phyloP scores from a whole-genome alignment of 2,888 invertebrate genomes.

The Chrysopilus asiliformis region DNA sequence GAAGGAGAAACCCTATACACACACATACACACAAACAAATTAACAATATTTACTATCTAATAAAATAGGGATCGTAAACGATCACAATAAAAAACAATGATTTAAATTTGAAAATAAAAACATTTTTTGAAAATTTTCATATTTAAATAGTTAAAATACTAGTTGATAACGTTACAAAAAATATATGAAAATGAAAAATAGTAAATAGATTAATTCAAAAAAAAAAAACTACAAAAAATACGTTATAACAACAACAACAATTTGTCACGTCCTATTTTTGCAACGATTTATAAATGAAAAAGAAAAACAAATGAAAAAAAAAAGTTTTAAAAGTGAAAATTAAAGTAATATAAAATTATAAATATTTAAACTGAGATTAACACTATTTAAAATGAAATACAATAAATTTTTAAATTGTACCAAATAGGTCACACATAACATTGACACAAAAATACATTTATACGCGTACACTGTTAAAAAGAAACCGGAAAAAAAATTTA shows the following conservation, averaged over 20 bases:
- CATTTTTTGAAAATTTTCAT: conserved; percentile 10
- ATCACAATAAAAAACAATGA: too few species aligned
- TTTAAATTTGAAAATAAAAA: conserved; percentile 3
- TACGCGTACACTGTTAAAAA: too few species aligned
- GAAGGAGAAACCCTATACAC: too few species aligned
- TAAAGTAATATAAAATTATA: conserved; percentile 7
- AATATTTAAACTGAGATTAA: background rate
- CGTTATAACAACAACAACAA: conserved; percentile 8
- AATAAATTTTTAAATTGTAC: too few species aligned
- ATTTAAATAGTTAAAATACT: conserved; percentile 10
- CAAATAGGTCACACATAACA: too few species aligned
- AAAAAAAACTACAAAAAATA: conserved; percentile 3
- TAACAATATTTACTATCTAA: too few species aligned
- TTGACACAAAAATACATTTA: too few species aligned
- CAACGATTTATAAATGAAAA: conserved; percentile 26
- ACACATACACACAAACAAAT: too few species aligned
- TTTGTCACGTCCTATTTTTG: conserved; percentile 37
- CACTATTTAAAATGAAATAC: too few species aligned
- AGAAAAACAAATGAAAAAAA: conserved; percentile 11
- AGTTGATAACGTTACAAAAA: background rate
- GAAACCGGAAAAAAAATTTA: too few species aligned
- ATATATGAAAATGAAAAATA: conserved; percentile 5
- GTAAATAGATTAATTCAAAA: too few species aligned
- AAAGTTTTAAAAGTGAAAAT: conserved; percentile 4
- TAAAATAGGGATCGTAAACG: too few species aligned